phyloP scores from a whole-genome alignment of 1,140 invertebrate species.

The Cryptotermes secundus region DNA sequence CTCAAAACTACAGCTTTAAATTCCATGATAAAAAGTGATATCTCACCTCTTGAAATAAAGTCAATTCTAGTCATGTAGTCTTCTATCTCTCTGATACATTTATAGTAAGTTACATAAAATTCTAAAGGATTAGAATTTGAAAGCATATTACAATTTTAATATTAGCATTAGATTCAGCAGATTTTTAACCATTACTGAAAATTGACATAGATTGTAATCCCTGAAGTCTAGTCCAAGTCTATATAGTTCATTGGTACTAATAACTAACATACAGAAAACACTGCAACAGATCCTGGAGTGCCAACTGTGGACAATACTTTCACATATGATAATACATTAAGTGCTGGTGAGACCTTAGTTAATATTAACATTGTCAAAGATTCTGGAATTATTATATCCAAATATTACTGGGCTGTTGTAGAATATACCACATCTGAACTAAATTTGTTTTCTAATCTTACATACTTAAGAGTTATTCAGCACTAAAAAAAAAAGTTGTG shows the following conservation, averaged over 20 bases:
- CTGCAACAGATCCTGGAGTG: neutral
- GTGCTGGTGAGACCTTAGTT: too few relatives aligned
- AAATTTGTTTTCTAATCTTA: too few relatives aligned
- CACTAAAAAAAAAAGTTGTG: too few relatives aligned
- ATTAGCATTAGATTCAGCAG: neutral
- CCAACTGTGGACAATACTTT: neutral
- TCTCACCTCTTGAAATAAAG: neutral
- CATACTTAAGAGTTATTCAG: too few relatives aligned
- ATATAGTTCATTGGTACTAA: neutral
- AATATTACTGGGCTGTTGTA: too few relatives aligned
- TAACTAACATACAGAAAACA: neutral
- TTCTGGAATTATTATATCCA: too few relatives aligned
- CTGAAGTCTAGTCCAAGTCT: neutral
- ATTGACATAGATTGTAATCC: neutral
- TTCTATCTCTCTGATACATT: neutral
- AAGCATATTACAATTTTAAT: neutral
- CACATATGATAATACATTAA: too few relatives aligned
- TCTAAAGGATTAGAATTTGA: neutral
- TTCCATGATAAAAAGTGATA: constrained; percentile 13
- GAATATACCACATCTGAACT: too few relatives aligned
- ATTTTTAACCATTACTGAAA: neutral
- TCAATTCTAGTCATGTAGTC: neutral
- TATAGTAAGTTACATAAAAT: neutral
- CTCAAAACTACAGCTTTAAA: neutral
- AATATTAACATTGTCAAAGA: too few relatives aligned